phyloP scores from a whole-genome alignment of 1,140 invertebrate genomes.

The Lethocerus indicus region DNA sequence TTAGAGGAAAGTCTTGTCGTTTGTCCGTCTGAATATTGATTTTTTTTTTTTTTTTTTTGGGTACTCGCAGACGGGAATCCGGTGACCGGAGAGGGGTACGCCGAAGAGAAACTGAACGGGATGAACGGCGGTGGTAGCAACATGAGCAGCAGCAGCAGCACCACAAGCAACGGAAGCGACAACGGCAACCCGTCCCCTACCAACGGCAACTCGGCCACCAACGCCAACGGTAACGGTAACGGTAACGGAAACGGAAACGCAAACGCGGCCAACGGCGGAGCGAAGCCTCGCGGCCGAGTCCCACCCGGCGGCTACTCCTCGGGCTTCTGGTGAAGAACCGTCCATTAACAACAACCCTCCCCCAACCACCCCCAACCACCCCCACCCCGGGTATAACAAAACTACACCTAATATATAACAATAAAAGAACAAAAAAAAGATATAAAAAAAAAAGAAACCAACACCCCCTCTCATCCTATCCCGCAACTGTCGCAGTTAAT shows the following conservation, averaged over 20 bases:
- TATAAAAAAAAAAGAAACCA: too few species aligned
- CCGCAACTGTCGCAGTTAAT: too few species aligned
- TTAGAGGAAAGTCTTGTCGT: too few species aligned
- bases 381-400: too few species aligned
- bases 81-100: too few species aligned
- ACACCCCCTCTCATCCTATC: too few species aligned
- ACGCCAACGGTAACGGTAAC: slow-evolving; percentile 1
- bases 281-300: slow-evolving; percentile 26
- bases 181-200: neutral
- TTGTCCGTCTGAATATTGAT: neutral
- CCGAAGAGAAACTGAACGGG: neutral
- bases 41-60: neutral
- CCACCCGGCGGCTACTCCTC: slow-evolving; percentile 37
- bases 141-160: too few species aligned
- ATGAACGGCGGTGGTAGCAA: too few species aligned
- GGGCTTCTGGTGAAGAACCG: slow-evolving; percentile 31
- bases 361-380: too few species aligned
- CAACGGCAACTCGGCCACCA: slow-evolving; percentile 6
- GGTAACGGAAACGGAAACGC: neutral
- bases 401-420: too few species aligned
- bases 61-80: neutral
- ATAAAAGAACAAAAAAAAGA: too few species aligned
- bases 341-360: neutral
- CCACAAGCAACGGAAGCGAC: neutral
- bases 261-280: slow-evolving; percentile 7